These are phyloP conservation scores for Acronicta alni DNA, from an alignment of 2,888 invertebrate species.

Conservation along the genomic window DNA sequence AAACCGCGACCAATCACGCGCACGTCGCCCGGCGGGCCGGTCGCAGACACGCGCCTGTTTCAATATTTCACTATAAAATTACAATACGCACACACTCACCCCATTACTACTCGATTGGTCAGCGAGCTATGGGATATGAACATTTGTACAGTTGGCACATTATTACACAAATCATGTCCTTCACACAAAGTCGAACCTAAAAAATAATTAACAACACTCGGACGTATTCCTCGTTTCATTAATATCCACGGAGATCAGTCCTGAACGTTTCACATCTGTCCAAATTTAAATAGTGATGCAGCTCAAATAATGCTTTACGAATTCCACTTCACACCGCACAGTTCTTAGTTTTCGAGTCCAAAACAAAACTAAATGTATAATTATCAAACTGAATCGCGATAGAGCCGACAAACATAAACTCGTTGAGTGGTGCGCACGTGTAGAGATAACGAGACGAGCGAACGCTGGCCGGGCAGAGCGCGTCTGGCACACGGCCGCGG, in stretches of 20 bases:
- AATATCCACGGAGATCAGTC: not conserved
- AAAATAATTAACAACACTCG: not conserved
- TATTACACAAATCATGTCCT: not conserved
- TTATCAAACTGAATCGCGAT: slow-evolving; percentile 1
- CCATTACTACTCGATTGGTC: slow-evolving; percentile 5
- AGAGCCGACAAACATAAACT: not conserved
- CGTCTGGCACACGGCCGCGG: slow-evolving; percentile 17
- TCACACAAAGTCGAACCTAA: slow-evolving; percentile 5
- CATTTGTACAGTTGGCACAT: not conserved
- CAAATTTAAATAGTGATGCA: not conserved
- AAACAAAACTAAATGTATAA: slow-evolving; percentile 13
- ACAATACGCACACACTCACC: not conserved
- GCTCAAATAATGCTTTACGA: not conserved
- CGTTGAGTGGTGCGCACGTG: not conserved
- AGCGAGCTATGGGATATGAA: not conserved
- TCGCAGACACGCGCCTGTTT: slow-evolving; percentile 3
- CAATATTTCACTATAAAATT: not conserved
- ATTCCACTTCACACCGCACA: slow-evolving; percentile 39
- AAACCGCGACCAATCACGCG: slow-evolving; percentile 37
- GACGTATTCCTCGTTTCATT: not conserved
- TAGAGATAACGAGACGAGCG: slow-evolving; percentile 16
- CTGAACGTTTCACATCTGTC: slow-evolving; percentile 1
- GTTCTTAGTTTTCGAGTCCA: slow-evolving; percentile 1
- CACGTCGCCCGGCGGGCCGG: slow-evolving; percentile 31
- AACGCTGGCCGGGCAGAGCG: not conserved